phyloP scores from a whole-genome alignment of 2,888 invertebrate species.

The Megaustenia siamemsis region DNA sequence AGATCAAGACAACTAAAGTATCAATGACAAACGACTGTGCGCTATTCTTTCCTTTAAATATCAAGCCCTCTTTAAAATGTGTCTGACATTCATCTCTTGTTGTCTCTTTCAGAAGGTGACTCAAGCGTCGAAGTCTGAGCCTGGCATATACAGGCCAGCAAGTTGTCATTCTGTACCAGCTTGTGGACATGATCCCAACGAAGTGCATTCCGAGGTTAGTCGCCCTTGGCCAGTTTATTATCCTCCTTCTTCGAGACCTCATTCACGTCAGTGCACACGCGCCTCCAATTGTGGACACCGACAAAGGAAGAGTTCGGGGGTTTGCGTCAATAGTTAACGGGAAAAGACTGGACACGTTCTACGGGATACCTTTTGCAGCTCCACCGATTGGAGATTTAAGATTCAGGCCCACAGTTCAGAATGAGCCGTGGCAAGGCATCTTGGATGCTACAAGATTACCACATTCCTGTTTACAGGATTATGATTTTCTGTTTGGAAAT shows the following conservation, averaged over 20 bases:
- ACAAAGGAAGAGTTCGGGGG: constrained; percentile 70
- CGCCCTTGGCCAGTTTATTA: background rate
- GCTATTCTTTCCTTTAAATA: too few species aligned
- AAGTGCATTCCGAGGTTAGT: background rate
- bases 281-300: constrained; percentile 63
- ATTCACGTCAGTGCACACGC: background rate
- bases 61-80: too few species aligned
- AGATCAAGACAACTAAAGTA: too few species aligned
- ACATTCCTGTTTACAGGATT: constrained; percentile 93
- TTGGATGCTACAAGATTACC: constrained; percentile 90
- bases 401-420: constrained; percentile 75
- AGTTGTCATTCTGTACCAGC: background rate
- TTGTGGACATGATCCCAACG: background rate
- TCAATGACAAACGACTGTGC: too few species aligned
- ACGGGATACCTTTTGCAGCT: constrained; percentile 79
- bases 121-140: background rate
- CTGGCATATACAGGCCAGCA: background rate
- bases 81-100: background rate
- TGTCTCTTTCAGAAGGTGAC: background rate
- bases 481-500: constrained; percentile 93
- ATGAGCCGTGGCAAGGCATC: constrained; percentile 82
- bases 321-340: constrained; percentile 59
- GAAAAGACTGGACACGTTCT: constrained; percentile 73
- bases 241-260: background rate
- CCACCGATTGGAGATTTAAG: constrained; percentile 84